phyloP scores from a whole-genome alignment of 2,888 invertebrate genomes.

The Globia sparganii region DNA sequence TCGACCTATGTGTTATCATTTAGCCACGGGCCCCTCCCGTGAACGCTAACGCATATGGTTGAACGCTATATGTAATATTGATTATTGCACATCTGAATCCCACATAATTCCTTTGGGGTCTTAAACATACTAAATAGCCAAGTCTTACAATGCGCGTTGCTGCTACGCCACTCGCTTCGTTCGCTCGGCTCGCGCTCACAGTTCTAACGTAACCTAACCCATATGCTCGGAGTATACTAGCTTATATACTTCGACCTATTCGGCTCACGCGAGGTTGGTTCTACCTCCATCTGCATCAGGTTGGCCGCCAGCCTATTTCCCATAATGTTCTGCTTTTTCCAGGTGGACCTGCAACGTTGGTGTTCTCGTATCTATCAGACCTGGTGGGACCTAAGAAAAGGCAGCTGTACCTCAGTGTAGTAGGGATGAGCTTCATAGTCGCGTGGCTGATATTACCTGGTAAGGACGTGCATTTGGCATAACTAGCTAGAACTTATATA shows the following conservation, averaged over 20 bases:
- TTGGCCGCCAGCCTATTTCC: not conserved
- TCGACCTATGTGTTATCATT: too few species aligned
- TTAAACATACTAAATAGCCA: not conserved
- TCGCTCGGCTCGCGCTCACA: not conserved
- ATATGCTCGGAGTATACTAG: not conserved
- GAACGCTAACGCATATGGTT: too few species aligned
- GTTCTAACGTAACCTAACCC: not conserved
- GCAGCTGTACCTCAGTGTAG: constrained; percentile 91
- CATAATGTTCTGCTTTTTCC: not conserved
- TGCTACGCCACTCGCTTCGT: not conserved
- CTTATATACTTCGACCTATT: not conserved
- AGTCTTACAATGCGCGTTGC: not conserved
- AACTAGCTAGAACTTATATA: not conserved
- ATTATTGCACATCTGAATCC: not conserved
- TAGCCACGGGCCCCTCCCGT: too few species aligned
- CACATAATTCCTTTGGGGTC: not conserved
- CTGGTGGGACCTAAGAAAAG: constrained; percentile 91
- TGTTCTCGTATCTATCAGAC: constrained; percentile 92
- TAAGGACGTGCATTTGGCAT: constrained; percentile 66
- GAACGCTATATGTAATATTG: too few species aligned
- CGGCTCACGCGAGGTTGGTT: not conserved
- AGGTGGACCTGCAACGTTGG: constrained; percentile 91
- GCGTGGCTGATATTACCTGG: constrained; percentile 92
- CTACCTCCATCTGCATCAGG: not conserved
- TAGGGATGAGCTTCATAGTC: constrained; percentile 92